phyloP scores from a whole-genome alignment of 2,797 vertebrate genomes.

The Cheirogaleus major region DNA sequence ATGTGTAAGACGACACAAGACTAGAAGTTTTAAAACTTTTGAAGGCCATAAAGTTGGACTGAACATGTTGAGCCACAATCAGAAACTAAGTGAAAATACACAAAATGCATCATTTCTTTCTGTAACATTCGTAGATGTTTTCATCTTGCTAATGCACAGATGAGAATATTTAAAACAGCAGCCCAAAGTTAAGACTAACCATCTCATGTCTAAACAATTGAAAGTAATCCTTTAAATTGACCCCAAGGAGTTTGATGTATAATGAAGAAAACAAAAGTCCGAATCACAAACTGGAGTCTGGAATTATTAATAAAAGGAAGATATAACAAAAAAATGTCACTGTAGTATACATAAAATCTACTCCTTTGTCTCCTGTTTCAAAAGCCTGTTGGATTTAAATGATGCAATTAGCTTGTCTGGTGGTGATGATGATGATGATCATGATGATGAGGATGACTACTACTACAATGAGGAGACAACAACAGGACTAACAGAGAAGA shows the following conservation, averaged over 20 bases:
- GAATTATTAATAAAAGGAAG: conserved; percentile 76
- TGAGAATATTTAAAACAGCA: conserved; percentile 85
- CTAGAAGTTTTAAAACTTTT: conserved; percentile 80
- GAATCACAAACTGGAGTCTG: conserved; percentile 72
- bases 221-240: not conserved
- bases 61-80: conserved; percentile 85
- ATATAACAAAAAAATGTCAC: conserved; percentile 79
- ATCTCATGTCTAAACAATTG: not conserved
- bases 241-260: not conserved
- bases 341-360: conserved; percentile 67
- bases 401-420: conserved; percentile 93
- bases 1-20: conserved; percentile 86
- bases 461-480: conserved; percentile 79
- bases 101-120: conserved; percentile 82
- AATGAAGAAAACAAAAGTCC: conserved; percentile 76
- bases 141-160: conserved; percentile 87
- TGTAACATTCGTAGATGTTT: conserved; percentile 90
- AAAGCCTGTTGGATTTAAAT: conserved; percentile 85
- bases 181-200: conserved; percentile 88
- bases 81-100: conserved; percentile 88
- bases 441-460: conserved; percentile 81
- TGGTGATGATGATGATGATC: conserved; percentile 66
- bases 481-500: conserved; percentile 86
- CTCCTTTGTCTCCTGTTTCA: conserved; percentile 62
- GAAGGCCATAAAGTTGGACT: conserved; percentile 82